A percentile compares a stretch with the other conserved stretches of the same genome.
phyloP scores from a whole-genome alignment of 2,113 vertebrate genomes.

The Picathartes gymnocephalus region DNA sequence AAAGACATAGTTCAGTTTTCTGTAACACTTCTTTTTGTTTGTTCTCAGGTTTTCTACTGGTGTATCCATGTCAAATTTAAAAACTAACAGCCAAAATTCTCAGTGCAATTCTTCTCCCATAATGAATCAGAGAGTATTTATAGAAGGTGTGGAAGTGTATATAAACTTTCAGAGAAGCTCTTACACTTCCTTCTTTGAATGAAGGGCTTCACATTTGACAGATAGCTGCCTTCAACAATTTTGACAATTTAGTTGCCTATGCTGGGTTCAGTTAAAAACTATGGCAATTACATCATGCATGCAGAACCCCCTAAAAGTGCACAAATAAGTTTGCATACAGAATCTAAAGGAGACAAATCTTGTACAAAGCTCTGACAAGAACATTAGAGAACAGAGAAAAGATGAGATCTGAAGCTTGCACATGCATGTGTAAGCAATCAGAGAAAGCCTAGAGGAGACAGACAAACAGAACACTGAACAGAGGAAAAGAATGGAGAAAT shows the following conservation, averaged over 20 bases:
- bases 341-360: background rate
- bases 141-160: background rate
- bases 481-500: background rate
- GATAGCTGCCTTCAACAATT: background rate
- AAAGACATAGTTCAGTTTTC: background rate
- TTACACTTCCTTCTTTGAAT: background rate
- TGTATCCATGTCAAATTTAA: background rate
- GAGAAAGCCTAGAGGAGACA: background rate
- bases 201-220: background rate
- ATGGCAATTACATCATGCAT: background rate
- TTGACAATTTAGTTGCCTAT: background rate
- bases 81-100: background rate
- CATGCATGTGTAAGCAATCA: fast-evolving
- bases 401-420: background rate
- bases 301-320: background rate
- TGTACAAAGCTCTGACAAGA: background rate
- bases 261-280: background rate
- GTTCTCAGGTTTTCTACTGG: background rate
- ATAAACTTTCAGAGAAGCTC: background rate
- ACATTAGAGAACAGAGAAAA: background rate
- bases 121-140: background rate
- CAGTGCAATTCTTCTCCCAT: background rate
- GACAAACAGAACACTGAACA: background rate
- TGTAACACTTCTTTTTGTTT: background rate
- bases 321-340: background rate